These are phyloP conservation scores for Sycophila texana DNA, from an alignment of 2,888 invertebrate species.

Conservation along the genomic window DNA sequence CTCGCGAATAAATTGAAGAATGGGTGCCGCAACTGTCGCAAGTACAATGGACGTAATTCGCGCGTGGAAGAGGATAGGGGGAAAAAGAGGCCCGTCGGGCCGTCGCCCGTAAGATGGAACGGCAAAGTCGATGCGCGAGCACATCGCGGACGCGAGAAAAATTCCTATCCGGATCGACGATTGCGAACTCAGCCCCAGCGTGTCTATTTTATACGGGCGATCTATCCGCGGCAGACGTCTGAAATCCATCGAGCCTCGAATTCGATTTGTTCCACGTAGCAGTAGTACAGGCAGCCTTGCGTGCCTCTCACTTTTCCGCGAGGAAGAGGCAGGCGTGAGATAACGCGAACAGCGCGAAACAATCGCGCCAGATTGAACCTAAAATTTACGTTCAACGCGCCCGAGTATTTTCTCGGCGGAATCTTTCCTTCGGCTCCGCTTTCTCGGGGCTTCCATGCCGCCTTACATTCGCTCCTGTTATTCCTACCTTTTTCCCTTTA, in stretches of 20 bases:
- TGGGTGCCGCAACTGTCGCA: too few species aligned
- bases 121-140: background rate
- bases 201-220: constrained; percentile 45
- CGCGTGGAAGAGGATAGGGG: too few species aligned
- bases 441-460: too few species aligned
- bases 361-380: constrained; percentile 55
- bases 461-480: too few species aligned
- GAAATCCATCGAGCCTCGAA: constrained; percentile 51
- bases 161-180: constrained; percentile 16
- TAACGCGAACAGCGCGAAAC: constrained; percentile 49
- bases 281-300: background rate
- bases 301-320: background rate
- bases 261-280: constrained; percentile 45
- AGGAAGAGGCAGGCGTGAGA: constrained; percentile 7
- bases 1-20: too few species aligned
- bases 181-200: background rate
- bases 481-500: too few species aligned
- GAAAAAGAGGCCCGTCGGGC: background rate
- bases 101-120: constrained; percentile 5
- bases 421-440: constrained; percentile 17
- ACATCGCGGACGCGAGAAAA: background rate
- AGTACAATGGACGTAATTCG: too few species aligned
- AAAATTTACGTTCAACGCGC: constrained; percentile 51
- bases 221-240: constrained; percentile 45
- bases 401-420: constrained; percentile 33